These are phyloP conservation scores for Actinopyga echinites DNA, from an alignment of 53 echinoderm and acorn worm genomes.

Conservation along the genomic window DNA sequence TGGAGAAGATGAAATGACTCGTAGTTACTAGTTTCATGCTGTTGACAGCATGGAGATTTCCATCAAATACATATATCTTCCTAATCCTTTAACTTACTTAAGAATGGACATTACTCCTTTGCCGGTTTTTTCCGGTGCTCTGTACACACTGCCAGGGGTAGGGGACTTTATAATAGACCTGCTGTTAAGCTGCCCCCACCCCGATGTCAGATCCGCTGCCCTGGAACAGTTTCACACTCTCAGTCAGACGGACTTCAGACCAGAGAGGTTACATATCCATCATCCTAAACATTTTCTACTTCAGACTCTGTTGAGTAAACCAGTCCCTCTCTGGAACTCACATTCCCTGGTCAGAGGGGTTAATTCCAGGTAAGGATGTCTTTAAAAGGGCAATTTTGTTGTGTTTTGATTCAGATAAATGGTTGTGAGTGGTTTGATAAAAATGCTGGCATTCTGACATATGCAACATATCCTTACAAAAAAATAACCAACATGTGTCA, in stretches of 20 bases:
- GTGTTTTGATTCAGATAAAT: too few relatives aligned
- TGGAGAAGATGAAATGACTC: too few relatives aligned
- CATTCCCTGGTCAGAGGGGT: conserved; percentile 88
- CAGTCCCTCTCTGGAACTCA: conserved; percentile 94
- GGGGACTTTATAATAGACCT: conserved; percentile 97
- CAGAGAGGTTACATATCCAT: conserved; percentile 60
- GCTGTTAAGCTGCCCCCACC: conserved; percentile 80
- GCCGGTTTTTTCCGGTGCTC: conserved; percentile 51
- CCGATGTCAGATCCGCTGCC: conserved; percentile 82
- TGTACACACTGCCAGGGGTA: conserved; percentile 87
- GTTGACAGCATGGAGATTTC: too few relatives aligned
- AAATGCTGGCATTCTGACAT: too few relatives aligned
- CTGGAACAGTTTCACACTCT: conserved; percentile 90
- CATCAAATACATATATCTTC: neutral
- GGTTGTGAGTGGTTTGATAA: too few relatives aligned
- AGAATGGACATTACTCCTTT: neutral
- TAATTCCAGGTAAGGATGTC: conserved; percentile 71
- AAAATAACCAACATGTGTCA: too few relatives aligned
- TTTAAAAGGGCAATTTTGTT: too few relatives aligned
- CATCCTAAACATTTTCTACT: conserved; percentile 89
- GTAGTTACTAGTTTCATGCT: too few relatives aligned
- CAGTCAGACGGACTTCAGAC: conserved; percentile 70
- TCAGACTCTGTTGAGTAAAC: conserved; percentile 70
- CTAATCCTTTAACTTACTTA: neutral
- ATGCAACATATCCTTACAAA: too few relatives aligned